Base-by-base conservation (phyloP, 1,140 invertebrate species). In the Paracyclopina nana region DNA sequence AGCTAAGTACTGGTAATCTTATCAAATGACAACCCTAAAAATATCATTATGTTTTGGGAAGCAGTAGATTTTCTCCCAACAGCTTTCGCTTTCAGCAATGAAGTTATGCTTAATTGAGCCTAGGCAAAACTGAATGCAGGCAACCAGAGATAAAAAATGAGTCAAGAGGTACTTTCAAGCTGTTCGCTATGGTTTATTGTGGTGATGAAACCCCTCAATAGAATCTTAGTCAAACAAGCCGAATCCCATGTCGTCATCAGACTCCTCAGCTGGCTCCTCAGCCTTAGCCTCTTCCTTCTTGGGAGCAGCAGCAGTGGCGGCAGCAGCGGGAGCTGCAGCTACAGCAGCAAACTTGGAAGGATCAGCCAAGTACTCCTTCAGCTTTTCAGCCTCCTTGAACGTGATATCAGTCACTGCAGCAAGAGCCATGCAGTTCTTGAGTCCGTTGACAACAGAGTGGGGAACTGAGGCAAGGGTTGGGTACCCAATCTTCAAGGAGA, bases 221-320 rank as follows among this genome's bases (percentile, higher is more conserved):
- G 8, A 9, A 38, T 4, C 4, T 77, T 90, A 91, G 65, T 91
- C 87, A 61, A 92, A 94, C 11, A 94, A 78, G 68, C 84, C 85
- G 52, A 92, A 88, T 61, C 88, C 91, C 85, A 97, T 92, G 63
- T 91, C 87, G 60, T 95, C 91, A 63, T 92, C 88, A 60, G 84
- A 83, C 25, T 72, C 73, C 61, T 80, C 77, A 31, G 61, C 59
- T 57, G 81, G 78, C 62, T 82, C 77, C 60, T 84, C 77, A 55
- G 77, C 77, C 55, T 79, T 74, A 62, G 79, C 76, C 61, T 82
- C 80, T n/a, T n/a, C n/a, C n/a, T n/a, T n/a, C 65, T 83, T 79
- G 55, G 80, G 62, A 73, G 76, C 66, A 72, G 76, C 55, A 50
- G 68, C 68, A 40, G 72, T 66, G 22, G 67, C 65, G 46, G 68